Evolutionary conservation across 2,113 vertebrate species (phyloP).

Genomic region (Sminthopsis crassicaudata): DNA sequence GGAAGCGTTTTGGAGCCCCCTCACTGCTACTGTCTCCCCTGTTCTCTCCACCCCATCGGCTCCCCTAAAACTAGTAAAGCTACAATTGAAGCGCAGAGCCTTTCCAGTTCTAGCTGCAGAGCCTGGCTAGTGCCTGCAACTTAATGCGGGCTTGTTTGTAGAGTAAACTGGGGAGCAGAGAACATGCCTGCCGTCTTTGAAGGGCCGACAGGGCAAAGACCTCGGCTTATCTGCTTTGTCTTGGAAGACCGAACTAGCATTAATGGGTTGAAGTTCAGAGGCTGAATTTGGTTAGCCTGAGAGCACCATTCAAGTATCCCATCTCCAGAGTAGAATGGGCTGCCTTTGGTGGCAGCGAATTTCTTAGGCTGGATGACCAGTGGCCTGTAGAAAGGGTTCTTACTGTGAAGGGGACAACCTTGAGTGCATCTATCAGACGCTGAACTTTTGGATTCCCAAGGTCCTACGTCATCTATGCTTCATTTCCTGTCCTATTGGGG

Average conservation of each 20-base stretch:
- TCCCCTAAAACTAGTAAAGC: no score
- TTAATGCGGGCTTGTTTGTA: background rate
- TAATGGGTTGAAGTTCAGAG: background rate
- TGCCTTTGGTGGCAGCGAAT: background rate
- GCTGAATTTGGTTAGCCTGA: background rate
- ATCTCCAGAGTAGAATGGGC: background rate
- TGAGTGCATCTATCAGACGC: background rate
- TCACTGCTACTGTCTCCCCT: background rate
- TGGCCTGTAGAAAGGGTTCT: background rate
- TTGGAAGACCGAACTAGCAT: background rate
- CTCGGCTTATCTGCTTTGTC: background rate
- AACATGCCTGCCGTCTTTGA: background rate
- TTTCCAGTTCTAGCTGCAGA: background rate
- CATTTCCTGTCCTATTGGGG: background rate
- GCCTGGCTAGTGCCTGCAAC: background rate
- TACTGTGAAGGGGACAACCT: background rate
- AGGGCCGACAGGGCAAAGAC: background rate
- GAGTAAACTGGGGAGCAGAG: background rate
- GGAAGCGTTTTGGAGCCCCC: no score
- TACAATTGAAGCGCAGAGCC: no score
- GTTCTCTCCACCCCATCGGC: background rate
- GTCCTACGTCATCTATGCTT: background rate
- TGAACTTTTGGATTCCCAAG: background rate
- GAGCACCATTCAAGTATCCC: background rate
- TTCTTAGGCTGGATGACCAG: background rate